Base-by-base conservation (phyloP, 2,797 vertebrate genomes). In the Anguilla megastoma region DNA sequence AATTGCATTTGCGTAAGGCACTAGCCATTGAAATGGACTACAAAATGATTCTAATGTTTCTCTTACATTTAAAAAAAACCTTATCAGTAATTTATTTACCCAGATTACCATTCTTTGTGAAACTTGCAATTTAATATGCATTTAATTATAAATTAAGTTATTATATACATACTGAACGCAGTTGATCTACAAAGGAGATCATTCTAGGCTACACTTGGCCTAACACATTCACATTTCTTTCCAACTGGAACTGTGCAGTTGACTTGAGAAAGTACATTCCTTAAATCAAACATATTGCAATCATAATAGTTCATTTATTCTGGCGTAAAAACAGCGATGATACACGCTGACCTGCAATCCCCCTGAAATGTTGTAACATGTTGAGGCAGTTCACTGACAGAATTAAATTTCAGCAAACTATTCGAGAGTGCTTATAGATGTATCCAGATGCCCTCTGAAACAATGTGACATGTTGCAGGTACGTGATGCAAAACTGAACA, bases 391-490 rank as follows among this genome's bases (percentile, higher is more conserved):
- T 71, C 12, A 30, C 69, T 33, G 18, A 8, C 8, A 30, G 69
- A 8, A 33, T 30, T 71, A 14, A 30, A 30, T 71, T 71, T 71
- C n/a, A 9, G 27, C 21, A 30, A 71, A 71, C 33, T 10, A 30
- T 30, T 71, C 2, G 12, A 9, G 69, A 71, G 66, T 30, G n/a
- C 27, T 71, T 12, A 10, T 71, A 30, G n/a, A 71, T 30, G n/a
- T 71, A 71, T 71, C n/a, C 69, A 27, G 27, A 71, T 71, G 69
- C 27, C 69, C 69, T 71, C 69, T 71, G 69, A 71, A 71, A 71
- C 9, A 71, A 71, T 71, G 27, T 30, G 27, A 71, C 27, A 71
- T 71, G 8, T 33, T 12, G 6, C 27, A 71, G 69, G 30, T 18
- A 41, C 33, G 14, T 74, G 18, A 36, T 76, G 33, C 30, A 33